Percentiles rank a stretch among this genome's conserved stretches.
These are phyloP conservation scores for Anseranas semipalmata DNA, from an alignment of 2,113 vertebrate genomes.

Conservation along the genomic window DNA sequence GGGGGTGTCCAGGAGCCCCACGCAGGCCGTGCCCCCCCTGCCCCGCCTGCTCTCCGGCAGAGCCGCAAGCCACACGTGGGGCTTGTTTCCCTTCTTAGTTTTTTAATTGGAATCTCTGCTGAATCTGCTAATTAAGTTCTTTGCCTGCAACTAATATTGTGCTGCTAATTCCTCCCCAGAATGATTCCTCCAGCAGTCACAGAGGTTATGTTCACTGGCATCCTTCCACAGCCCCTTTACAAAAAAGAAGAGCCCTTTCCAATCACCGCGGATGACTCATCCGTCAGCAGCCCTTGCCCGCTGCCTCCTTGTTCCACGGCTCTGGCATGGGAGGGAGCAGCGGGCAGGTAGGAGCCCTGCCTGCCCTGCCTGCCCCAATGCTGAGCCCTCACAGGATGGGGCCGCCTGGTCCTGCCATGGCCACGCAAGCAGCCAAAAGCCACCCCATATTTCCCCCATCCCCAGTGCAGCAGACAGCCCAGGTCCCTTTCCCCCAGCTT, in stretches of 20 bases:
- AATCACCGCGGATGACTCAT: not conserved
- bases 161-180: constrained; percentile 35
- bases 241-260: not conserved
- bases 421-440: not conserved
- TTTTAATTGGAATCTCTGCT: constrained; percentile 46
- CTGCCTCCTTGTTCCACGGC: not conserved
- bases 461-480: rapidly evolving
- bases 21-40: not conserved
- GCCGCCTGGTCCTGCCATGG: not conserved
- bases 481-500: not conserved
- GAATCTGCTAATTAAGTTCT: constrained; percentile 66
- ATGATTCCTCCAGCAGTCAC: constrained; percentile 15
- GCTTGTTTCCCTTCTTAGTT: not conserved
- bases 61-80: not conserved
- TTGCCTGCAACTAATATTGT: constrained; percentile 48
- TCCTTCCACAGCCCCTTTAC: not conserved
- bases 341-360: not conserved
- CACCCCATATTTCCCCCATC: not conserved
- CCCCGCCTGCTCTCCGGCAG: not conserved
- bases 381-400: not conserved
- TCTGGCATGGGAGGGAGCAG: not conserved
- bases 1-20: not conserved
- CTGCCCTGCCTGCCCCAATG: not conserved
- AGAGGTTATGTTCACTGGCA: constrained; percentile 45
- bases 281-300: not conserved